Evolutionary conservation across 92 coral and sea anemone species (phyloP).

Genomic region (Phenganax marumi): DNA sequence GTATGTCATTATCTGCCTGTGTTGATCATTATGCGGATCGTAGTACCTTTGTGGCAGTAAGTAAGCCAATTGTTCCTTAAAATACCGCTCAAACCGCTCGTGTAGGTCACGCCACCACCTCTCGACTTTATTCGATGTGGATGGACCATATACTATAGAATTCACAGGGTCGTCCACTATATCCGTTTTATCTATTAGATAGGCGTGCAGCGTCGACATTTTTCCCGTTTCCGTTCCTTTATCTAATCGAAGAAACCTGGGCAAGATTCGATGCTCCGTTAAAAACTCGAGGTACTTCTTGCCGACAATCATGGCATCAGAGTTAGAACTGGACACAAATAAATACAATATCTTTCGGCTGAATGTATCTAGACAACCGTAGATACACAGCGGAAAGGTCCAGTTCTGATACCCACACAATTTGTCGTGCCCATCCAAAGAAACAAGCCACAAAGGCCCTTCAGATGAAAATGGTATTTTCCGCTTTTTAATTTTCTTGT

Average conservation of each 20-base stretch:
- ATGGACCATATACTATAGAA: conserved; percentile 68
- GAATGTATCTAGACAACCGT: conserved; percentile 64
- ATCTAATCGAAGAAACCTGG: conserved; percentile 59
- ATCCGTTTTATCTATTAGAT: conserved; percentile 49
- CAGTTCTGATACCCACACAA: conserved; percentile 72
- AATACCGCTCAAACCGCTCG: conserved; percentile 25
- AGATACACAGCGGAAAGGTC: conserved; percentile 65
- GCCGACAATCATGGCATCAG: conserved; percentile 52
- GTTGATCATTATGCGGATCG: conserved; percentile 16
- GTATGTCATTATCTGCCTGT: conserved; percentile 61
- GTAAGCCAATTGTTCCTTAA: conserved; percentile 25
- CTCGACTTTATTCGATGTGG: conserved; percentile 59
- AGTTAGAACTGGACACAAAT: conserved; percentile 64
- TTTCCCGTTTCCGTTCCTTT: conserved; percentile 73
- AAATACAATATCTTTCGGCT: conserved; percentile 59
- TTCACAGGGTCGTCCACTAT: conserved; percentile 63
- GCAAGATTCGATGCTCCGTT: conserved; percentile 45
- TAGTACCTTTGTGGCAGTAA: conserved; percentile 12
- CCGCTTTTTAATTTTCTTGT: conserved; percentile 51
- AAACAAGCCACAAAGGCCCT: conserved; percentile 68
- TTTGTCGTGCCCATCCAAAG: conserved; percentile 63
- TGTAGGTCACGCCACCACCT: conserved; percentile 36
- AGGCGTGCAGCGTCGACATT: conserved; percentile 63
- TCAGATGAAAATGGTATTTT: conserved; percentile 62
- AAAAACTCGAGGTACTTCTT: conserved; percentile 55